Evolutionary conservation across 2,113 vertebrate genomes (phyloP).

Genomic region (Petromus typicus): DNA sequence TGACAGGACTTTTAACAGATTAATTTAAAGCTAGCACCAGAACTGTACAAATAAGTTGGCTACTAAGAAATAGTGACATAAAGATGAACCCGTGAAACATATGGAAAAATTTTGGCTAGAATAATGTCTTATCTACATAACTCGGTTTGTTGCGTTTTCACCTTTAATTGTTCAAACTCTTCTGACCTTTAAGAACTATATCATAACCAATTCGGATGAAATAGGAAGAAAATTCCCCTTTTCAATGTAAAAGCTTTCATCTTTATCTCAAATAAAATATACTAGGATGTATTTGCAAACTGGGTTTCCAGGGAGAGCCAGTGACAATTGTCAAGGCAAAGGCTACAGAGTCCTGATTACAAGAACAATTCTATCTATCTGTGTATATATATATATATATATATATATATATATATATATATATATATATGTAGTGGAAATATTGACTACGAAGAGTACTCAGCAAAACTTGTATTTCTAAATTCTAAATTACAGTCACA

Average conservation of each 20-base stretch:
- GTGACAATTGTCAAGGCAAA: conserved; percentile 41
- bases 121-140: background rate
- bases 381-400: no score
- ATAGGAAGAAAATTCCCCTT: background rate
- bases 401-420: no score
- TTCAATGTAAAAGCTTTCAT: conserved; percentile 32
- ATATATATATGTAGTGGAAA: background rate
- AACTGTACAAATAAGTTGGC: conserved; percentile 15
- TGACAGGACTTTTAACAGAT: conserved; percentile 59
- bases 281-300: conserved; percentile 22
- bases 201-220: background rate
- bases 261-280: conserved; percentile 9
- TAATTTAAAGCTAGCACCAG: conserved; percentile 59
- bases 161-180: conserved; percentile 17
- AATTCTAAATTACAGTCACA: conserved; percentile 21
- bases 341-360: background rate
- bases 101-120: background rate
- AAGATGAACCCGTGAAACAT: background rate
- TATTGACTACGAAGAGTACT: background rate
- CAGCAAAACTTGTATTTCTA: background rate
- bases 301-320: conserved; percentile 14
- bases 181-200: background rate
- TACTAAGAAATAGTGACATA: conserved; percentile 51
- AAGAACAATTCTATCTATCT: background rate
- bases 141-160: conserved; percentile 44